Evolutionary conservation across 1,140 invertebrate genomes (phyloP), one percentile per base, ranked within the genome.

Genomic region (Zaprionus lachaisei): DNA sequence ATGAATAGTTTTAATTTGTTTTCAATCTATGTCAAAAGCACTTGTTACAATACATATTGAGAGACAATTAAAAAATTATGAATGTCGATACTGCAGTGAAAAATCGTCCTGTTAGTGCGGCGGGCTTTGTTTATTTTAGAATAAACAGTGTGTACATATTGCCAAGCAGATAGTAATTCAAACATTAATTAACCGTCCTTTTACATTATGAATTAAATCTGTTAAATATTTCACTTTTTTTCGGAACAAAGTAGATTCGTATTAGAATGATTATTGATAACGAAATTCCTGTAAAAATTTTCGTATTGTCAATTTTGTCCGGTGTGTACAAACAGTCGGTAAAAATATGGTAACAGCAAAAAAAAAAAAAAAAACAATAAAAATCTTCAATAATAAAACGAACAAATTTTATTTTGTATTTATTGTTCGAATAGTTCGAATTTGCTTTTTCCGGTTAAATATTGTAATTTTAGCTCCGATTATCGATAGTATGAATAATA

Each of bases 91-190:
- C 1, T 7, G 2, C 7, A 55, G n/a, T n/a, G 41, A 17, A 5
- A 14, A 14, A n/a, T 60, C 31, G 56, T 15, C 37, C 24, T 55
- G 37, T 37, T 55, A 55, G 9, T 57, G 41, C 58, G 22, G 54
- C 51, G 20, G 38, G 2, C 4, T 28, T 65, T 61, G 54, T 49
- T 62, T 65, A 56, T 44, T 56, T 26, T 51, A 41, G 7, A 14
- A 2, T 9, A 47, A 12, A 11, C 41, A 66, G 63, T 79, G 77
- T 66, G 54, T 47, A 34, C 67, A 41, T 20, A 38, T 12, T 17
- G 14, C 20, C 4, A 26, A 12, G 7, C 11, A 14, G 2, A 57
- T 5, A 14, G 28, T 38, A 38, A n/a, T 20, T 12, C 7, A 38
- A 34, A 20, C 4, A 4, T 22, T 4, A 3, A 31, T 55, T 38